Conservation (phyloP, 2,888 invertebrate genomes). For the Apamea sordens region DNA sequence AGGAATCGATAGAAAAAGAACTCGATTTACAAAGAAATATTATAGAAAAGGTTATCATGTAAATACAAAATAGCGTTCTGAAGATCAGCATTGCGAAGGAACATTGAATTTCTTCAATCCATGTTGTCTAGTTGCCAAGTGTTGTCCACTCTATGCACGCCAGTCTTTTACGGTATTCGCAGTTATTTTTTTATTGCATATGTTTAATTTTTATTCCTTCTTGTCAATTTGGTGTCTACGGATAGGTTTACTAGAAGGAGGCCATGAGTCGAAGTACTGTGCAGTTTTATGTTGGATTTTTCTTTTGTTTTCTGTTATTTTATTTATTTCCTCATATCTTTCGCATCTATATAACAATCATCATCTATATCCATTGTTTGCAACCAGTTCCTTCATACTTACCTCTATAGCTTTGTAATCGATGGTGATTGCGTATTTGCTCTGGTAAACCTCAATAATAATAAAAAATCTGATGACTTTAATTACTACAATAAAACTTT, state of each 20-base stretch:
- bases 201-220: background rate
- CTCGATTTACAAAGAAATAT: background rate
- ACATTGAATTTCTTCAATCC: background rate
- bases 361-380: background rate
- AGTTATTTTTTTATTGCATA: background rate
- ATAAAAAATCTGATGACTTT: slow-evolving; percentile 12
- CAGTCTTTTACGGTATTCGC: background rate
- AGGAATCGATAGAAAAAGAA: background rate
- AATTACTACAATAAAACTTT: slow-evolving; percentile 51
- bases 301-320: background rate
- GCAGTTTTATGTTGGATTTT: background rate
- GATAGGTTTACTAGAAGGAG: background rate
- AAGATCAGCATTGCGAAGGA: background rate
- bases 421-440: slow-evolving; percentile 2
- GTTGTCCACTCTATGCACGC: background rate
- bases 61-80: background rate
- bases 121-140: background rate
- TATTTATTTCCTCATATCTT: background rate
- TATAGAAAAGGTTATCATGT: background rate
- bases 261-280: background rate
- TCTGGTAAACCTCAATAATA: slow-evolving; percentile 40
- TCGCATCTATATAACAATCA: background rate
- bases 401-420: slow-evolving; percentile 18
- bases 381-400: background rate
- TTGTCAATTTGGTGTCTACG: background rate